Evolutionary conservation across 1,140 invertebrate genomes (phyloP).

Genomic region (Habropoda laboriosa): DNA sequence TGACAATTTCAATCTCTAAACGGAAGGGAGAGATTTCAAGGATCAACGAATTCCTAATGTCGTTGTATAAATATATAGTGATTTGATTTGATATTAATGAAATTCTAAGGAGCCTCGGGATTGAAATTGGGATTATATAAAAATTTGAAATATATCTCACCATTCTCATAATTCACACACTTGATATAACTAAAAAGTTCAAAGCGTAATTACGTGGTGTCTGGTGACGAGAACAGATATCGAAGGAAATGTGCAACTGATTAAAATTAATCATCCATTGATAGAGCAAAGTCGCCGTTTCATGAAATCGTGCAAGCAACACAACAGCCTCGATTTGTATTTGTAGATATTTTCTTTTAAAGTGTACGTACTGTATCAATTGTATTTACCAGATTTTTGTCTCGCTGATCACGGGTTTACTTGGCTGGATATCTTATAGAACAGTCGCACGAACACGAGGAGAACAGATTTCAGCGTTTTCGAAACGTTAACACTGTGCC

Average conservation of each 20-base stretch:
- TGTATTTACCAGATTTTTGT: background rate
- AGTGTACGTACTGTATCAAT: background rate
- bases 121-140: constrained; percentile 16
- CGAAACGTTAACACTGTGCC: constrained; percentile 30
- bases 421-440: constrained; percentile 13
- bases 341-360: background rate
- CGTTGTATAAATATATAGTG: too few relatives aligned
- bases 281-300: background rate
- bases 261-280: constrained; percentile 5
- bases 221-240: background rate
- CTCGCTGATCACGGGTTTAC: background rate
- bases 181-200: constrained; percentile 7
- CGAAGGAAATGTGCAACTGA: background rate
- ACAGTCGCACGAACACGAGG: background rate
- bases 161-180: background rate
- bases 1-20: too few relatives aligned
- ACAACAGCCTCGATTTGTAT: background rate
- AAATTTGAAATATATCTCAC: constrained; percentile 36
- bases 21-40: too few relatives aligned
- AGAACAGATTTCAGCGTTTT: background rate
- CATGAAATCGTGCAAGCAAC: background rate
- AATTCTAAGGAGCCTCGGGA: constrained; percentile 8
- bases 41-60: too few relatives aligned
- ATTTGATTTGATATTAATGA: background rate
- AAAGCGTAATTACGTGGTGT: background rate